Evolutionary conservation across 35 echinoderm and acorn worm species (phyloP), one percentile per base, ranked within the genome.

Genomic region (Holothuria glaberrima): DNA sequence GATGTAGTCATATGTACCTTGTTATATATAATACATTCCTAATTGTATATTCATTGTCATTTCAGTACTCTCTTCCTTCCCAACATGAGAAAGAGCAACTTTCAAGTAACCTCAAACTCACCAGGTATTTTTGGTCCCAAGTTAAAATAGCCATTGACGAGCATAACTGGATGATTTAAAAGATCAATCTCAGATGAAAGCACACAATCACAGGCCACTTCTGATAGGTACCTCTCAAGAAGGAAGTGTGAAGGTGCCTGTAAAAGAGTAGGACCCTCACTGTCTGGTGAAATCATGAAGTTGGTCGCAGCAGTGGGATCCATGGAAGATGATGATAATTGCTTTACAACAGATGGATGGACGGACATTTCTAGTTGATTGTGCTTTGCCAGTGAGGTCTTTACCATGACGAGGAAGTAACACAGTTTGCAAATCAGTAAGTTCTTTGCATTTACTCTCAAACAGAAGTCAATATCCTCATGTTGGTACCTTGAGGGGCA

Each of bases 391-490:
- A 52, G 66, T 27, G 28, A 45, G 31, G 85, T 52, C 38, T 87
- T 87, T 50, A 69, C 66, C 62, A 69, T 46, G 44, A 70, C 60
- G 44, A 54, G 31, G 85, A 71, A 87, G 34, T 87, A 71, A 33
- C 30, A 54, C 1, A 87, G 64, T 50, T 50, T 87, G 38, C 85
- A 87, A 9, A 87, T 50, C 7, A 25, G 79, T n/a, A 44, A 88
- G 41, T n/a, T 41, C 82, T 36, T 61, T 38, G 29, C 80, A 90
- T 62, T 91, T 33, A 45, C 89, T 58, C 45, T 81, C 68, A 81
- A 68, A 50, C 85, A 94, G 93, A 99, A 93, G 46, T 99, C 97
- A 28, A 99, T 87, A 44, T 99, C 97, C 41, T 94, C 90, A 79
- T 87, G 50, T 34, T 88, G 92, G 75, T 93, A 99, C 63, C 97